A percentile compares a stretch with the other conserved stretches of the same genome.
phyloP scores from a whole-genome alignment of 2,113 vertebrate genomes.

The Amphiprion percula region DNA sequence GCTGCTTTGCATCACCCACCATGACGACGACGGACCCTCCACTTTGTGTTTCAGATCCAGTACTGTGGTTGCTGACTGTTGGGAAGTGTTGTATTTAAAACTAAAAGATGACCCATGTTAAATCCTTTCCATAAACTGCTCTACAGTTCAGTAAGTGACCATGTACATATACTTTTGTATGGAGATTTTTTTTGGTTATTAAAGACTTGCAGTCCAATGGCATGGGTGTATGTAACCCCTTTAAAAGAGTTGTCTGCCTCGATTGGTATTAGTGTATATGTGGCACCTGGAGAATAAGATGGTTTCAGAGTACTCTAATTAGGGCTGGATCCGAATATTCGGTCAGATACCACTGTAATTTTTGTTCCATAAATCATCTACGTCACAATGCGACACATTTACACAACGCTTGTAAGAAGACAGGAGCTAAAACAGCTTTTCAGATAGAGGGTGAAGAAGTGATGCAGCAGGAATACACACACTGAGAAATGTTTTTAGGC shows the following conservation, averaged over 20 bases:
- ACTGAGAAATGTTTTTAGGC: no score
- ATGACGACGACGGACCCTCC: conserved; percentile 38
- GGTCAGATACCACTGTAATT: no score
- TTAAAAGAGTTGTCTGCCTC: conserved; percentile 34
- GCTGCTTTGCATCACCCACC: conserved; percentile 48
- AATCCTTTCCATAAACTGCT: conserved; percentile 78
- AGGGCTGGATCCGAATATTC: no score
- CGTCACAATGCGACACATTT: no score
- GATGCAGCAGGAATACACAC: no score
- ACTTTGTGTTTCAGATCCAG: conserved; percentile 49
- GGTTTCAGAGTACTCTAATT: not conserved
- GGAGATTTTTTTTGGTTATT: conserved; percentile 81
- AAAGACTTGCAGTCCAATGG: conserved; percentile 81
- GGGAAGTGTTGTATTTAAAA: conserved; percentile 74
- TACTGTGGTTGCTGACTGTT: conserved; percentile 63
- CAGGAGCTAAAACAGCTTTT: no score
- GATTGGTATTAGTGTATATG: conserved; percentile 18
- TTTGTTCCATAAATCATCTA: no score
- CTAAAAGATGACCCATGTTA: conserved; percentile 45
- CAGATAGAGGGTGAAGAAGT: no score
- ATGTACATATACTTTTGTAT: conserved; percentile 87
- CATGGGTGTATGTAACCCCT: conserved; percentile 62
- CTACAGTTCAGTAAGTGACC: conserved; percentile 72
- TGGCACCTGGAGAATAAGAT: not conserved
- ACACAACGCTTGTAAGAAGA: no score